phyloP scores from a whole-genome alignment of 2,797 vertebrate species.

The Amniataba percoides region DNA sequence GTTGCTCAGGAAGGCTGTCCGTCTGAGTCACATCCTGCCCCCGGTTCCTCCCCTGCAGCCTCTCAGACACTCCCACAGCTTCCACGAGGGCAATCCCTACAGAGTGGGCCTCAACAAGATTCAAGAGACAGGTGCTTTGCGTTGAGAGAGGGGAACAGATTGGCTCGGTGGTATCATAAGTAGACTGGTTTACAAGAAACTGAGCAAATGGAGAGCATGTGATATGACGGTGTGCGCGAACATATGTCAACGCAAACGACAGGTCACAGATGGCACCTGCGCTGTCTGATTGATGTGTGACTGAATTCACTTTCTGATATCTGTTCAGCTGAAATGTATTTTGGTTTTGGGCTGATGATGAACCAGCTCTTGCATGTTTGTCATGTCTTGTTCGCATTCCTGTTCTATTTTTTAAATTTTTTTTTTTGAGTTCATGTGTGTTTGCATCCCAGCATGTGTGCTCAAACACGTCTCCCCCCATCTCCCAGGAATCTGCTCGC shows the following conservation, averaged over 20 bases:
- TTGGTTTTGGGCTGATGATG: slow-evolving; percentile 5
- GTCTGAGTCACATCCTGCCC: slow-evolving; percentile 79
- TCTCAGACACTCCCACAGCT: slow-evolving; percentile 72
- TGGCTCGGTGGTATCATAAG: slow-evolving; percentile 7
- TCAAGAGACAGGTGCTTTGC: slow-evolving; percentile 77
- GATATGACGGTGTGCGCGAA: not conserved
- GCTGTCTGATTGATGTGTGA: slow-evolving; percentile 2
- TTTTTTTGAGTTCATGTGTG: slow-evolving; percentile 16
- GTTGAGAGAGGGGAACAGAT: slow-evolving; percentile 8
- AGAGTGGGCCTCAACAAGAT: slow-evolving; percentile 73
- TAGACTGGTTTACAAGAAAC: slow-evolving; percentile 2
- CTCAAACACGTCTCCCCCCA: slow-evolving; percentile 22
- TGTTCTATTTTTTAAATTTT: too few species aligned
- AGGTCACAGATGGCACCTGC: slow-evolving; percentile 7
- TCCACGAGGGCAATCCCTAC: slow-evolving; percentile 73
- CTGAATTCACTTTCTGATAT: not conserved
- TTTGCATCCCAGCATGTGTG: slow-evolving; percentile 11
- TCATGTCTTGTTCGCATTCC: not conserved
- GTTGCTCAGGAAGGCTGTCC: slow-evolving; percentile 85
- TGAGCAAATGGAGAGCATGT: slow-evolving; percentile 9
- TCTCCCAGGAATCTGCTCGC: slow-evolving; percentile 75
- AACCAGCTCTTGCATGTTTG: not conserved
- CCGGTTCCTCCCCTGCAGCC: slow-evolving; percentile 71
- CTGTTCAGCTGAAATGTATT: slow-evolving; percentile 4
- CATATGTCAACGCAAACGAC: not conserved